Evolutionary conservation across 1,140 invertebrate genomes (phyloP), one percentile per base, ranked within the genome.

Genomic region (Spodoptera frugiperda): DNA sequence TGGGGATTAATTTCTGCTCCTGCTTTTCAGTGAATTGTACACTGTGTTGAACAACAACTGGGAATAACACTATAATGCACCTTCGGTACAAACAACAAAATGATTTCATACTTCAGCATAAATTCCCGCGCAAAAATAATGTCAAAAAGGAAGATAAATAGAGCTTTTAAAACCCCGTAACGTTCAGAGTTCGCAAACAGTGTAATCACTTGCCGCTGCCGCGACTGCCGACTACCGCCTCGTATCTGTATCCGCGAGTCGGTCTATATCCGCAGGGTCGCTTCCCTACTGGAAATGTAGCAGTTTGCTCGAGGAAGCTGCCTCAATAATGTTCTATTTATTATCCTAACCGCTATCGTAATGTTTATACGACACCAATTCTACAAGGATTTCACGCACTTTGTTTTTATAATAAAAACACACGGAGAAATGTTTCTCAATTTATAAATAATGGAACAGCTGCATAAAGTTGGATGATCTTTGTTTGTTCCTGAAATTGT

Each of bases 351-450:
- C 33, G 53, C 68, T 71, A 67, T 68, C 46, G 48, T 25, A 71
- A 71, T 57, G 51, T 71, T 71, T 71, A 71, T 19, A 15, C 12
- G 68, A 71, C 68, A 71, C 68, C 9, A 14, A 71, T 71, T 71
- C 53, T 51, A 1, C 15, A 53, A 53, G 65, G 65, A 70, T 53
- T 14, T 53, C 48, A 70, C 49, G 65, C 46, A 25, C 48, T 53
- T 68, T 33, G 15, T 39, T 39, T 39, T 10, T 9, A 39, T 39
- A 39, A 39, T 39, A 0, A 39, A 39, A 39, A 39, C 33, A 39
- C 5, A 6, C 33, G 33, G 33, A 39, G 5, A 39, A 39, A 39
- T 39, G 9, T 39, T 39, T 39, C 8, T 39, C 33, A 39, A 10
- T 39, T 6, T 6, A 39, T 39, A 9, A 39, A 39, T 39, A 3